Evolutionary conservation across 2,113 vertebrate genomes (phyloP).

Genomic region (Lipophrys pholis): DNA sequence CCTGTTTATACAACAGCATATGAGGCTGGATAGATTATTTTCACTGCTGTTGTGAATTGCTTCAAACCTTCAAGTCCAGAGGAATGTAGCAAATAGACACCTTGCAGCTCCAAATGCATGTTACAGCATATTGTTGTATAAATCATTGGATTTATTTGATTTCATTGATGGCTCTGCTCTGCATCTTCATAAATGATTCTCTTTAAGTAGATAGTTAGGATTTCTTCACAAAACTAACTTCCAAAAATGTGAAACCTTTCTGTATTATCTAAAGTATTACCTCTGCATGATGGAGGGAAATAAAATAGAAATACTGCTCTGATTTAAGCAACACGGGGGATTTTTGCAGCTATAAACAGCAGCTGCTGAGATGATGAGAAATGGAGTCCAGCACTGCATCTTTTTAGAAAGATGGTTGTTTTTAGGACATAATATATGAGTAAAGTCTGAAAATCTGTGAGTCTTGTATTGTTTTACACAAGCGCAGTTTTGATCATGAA

Average conservation of each 20-base stretch:
- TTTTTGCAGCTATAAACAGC: background rate
- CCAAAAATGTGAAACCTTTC: background rate
- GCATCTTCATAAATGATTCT: too few species aligned
- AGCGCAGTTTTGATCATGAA: background rate
- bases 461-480: background rate
- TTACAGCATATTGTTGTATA: too few species aligned
- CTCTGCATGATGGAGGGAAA: too few species aligned
- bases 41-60: too few species aligned
- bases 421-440: background rate
- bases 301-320: too few species aligned
- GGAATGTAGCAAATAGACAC: too few species aligned
- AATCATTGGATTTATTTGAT: too few species aligned
- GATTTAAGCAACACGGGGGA: background rate
- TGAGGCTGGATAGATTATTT: too few species aligned
- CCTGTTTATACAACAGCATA: too few species aligned
- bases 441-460: background rate
- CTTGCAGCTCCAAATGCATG: too few species aligned
- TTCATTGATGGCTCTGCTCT: too few species aligned
- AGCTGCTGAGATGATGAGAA: background rate
- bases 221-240: background rate
- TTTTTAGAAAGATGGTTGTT: background rate
- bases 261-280: background rate
- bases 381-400: background rate
- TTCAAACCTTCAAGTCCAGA: too few species aligned
- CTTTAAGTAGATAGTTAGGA: background rate